phyloP scores from a whole-genome alignment of 1,140 invertebrate genomes.

The Anastrepha obliqua region DNA sequence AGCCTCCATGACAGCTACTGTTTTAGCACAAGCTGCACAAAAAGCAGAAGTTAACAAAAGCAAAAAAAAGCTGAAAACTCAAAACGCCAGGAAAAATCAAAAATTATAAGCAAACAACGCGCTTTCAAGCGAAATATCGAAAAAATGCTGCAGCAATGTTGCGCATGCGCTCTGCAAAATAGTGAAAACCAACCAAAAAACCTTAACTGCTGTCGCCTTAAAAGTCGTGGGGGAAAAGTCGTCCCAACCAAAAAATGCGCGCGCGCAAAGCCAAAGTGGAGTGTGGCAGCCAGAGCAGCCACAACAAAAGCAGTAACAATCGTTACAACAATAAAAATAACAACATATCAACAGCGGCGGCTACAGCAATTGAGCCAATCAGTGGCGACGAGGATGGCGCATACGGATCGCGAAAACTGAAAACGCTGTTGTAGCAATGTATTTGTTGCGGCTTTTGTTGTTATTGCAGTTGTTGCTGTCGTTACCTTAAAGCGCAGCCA shows the following conservation, averaged over 20 bases:
- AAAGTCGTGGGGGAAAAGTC: constrained; percentile 48
- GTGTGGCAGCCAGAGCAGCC: constrained; percentile 14
- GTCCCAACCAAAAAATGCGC: constrained; percentile 19
- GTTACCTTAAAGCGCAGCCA: constrained; percentile 51
- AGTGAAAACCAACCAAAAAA: background rate
- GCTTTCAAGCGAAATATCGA: background rate
- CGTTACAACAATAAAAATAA: background rate
- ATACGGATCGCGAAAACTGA: background rate
- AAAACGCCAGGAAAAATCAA: background rate
- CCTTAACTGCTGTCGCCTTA: constrained; percentile 16
- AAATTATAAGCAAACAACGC: constrained; percentile 15
- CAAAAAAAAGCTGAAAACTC: background rate
- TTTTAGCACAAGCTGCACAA: background rate
- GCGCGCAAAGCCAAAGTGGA: constrained; percentile 4
- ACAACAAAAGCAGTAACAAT: constrained; percentile 9
- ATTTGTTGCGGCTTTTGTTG: background rate
- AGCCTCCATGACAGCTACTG: background rate
- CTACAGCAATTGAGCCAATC: constrained; percentile 37
- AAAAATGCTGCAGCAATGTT: constrained; percentile 20
- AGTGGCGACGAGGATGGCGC: constrained; percentile 33
- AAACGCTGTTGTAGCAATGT: background rate
- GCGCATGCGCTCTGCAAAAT: background rate
- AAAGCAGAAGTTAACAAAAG: background rate
- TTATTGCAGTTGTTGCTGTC: background rate
- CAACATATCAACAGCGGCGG: background rate